Percentiles rank a stretch among this genome's conserved stretches.
Conservation (phyloP, 2,113 vertebrate species). For the Arizona elegans region DNA sequence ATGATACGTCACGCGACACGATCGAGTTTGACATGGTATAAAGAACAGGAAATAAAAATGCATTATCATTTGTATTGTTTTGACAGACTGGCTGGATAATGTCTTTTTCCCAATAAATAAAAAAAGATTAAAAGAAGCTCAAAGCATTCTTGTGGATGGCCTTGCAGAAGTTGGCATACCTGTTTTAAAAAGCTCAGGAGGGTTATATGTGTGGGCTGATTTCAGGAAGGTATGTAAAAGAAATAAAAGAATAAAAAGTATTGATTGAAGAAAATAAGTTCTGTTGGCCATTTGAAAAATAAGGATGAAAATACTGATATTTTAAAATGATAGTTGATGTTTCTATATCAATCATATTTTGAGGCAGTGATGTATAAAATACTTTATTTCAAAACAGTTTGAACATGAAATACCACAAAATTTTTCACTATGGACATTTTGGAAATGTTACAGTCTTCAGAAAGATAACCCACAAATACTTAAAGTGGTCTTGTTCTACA, state of each 20-base stretch:
- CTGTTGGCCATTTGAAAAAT: background rate
- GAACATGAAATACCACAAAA: background rate
- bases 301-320: background rate
- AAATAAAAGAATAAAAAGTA: background rate
- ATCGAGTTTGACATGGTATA: background rate
- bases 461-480: background rate
- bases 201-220: conserved; percentile 60
- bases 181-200: conserved; percentile 41
- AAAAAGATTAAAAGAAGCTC: conserved; percentile 39
- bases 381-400: background rate
- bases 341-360: background rate
- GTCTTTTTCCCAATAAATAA: conserved; percentile 54
- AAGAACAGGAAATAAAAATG: background rate
- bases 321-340: background rate
- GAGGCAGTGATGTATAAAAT: background rate
- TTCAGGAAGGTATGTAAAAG: conserved; percentile 48
- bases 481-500: background rate
- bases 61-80: conserved; percentile 2
- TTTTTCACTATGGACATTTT: background rate
- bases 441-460: background rate
- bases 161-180: conserved; percentile 47
- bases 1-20: no score
- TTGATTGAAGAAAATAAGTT: background rate
- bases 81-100: conserved; percentile 51
- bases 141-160: conserved; percentile 37